Base-by-base conservation (phyloP, 2,113 vertebrate genomes). In the Turdus rufiventris region DNA sequence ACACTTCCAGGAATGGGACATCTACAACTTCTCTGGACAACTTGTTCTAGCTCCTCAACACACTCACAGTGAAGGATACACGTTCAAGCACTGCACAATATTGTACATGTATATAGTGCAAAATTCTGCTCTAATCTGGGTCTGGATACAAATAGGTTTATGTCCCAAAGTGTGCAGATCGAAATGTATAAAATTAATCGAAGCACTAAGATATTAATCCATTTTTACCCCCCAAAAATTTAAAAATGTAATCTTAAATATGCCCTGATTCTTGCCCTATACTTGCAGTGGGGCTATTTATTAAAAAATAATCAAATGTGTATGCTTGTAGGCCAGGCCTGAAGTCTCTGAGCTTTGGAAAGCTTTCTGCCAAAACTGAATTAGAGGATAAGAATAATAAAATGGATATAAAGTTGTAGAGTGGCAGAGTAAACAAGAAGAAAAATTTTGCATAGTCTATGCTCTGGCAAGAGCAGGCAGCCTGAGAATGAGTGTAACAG, bases 61-160 rank as follows among this genome's bases (percentile, higher is more conserved):
- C 3, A 9, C 2, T 23, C 1, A 0, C 2, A 25, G 10, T 2
- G 12, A 63, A n/a, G 42, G 24, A 21, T 38, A 26, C 9, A 42
- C 3, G 0, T 53, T 76, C n/a, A 83, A 72, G 28, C 25, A 53
- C 23, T 67, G 8, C 26, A 21, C 0, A 0, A 7, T 63, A 19
- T 21, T 47, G 29, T 26, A 33, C 12, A 61, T 14, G 20, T 26
- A 14, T 18, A 21, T 10, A 53, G 38, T 53, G 17, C 45, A 86
- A 90, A 42, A 60, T 42, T 73, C 23, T 92, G 47, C 74, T 54
- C 51, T 45, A 18, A 56, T 54, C 34, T 47, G 16, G 8, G 26
- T 23, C 23, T 77, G 61, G 67, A 36, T 74, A 70, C 76, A 84
- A 62, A 66, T 26, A 92, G 16, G 5, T 5, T 86, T 73, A 43